These are phyloP conservation scores for Phodopus roborovskii DNA, from an alignment of 2,113 vertebrate species.

Conservation along the genomic window DNA sequence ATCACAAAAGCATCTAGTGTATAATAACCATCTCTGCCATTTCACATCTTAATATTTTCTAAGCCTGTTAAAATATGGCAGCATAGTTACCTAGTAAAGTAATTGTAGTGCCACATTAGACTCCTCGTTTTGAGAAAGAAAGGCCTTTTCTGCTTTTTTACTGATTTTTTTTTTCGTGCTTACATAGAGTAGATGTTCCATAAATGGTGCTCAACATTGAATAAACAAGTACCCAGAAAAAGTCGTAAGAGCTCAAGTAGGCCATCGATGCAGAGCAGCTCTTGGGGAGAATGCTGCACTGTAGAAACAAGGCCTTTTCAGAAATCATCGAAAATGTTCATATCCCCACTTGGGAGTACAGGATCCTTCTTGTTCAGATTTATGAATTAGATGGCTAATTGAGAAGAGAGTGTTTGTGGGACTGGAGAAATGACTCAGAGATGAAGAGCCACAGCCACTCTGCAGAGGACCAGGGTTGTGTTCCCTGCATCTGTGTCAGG, in stretches of 20 bases:
- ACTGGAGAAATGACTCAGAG: not conserved
- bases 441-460: not conserved
- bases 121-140: not conserved
- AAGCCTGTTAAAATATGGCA: not conserved
- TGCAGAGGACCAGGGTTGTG: not conserved
- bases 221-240: not conserved
- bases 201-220: not conserved
- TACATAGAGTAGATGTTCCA: not conserved
- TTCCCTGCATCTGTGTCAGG: not conserved
- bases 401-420: not conserved
- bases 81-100: not conserved
- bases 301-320: not conserved
- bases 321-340: not conserved
- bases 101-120: not conserved
- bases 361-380: not conserved
- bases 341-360: not conserved
- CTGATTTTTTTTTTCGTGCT: slow-evolving; percentile 14
- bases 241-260: not conserved
- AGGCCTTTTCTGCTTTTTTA: not conserved
- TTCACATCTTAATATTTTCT: not conserved
- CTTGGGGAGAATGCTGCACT: not conserved
- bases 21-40: not conserved
- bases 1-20: not conserved
- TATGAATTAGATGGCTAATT: slow-evolving; percentile 38
- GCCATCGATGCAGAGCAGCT: not conserved